Evolutionary conservation across 1,140 invertebrate genomes (phyloP).

Genomic region (Glossosoma conforme): DNA sequence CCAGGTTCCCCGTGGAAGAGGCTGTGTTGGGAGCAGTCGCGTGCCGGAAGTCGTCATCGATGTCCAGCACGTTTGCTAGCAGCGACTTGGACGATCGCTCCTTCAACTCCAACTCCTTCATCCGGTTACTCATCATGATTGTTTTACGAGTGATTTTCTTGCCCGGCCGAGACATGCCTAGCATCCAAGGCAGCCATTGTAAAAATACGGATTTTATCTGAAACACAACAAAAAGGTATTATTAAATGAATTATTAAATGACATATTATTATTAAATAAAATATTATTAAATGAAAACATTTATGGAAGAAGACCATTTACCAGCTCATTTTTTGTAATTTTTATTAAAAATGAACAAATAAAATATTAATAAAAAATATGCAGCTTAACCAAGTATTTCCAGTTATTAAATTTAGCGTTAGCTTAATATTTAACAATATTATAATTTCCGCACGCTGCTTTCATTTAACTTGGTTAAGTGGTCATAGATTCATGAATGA

Average conservation of each 20-base stretch:
- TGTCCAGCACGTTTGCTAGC: constrained; percentile 89
- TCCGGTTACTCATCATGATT: constrained; percentile 79
- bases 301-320: too few relatives aligned
- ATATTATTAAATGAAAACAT: too few relatives aligned
- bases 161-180: constrained; percentile 90
- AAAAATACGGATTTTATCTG: constrained; percentile 90
- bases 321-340: too few relatives aligned
- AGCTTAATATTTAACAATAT: too few relatives aligned
- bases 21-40: constrained; percentile 51
- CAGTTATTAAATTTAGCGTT: too few relatives aligned
- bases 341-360: too few relatives aligned
- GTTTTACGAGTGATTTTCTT: constrained; percentile 90
- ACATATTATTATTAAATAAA: neutral
- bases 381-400: too few relatives aligned
- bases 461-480: too few relatives aligned
- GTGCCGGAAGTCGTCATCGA: constrained; percentile 89
- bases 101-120: constrained; percentile 87
- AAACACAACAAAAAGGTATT: constrained; percentile 6
- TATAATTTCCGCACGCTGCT: too few relatives aligned
- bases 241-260: too few relatives aligned
- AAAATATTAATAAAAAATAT: too few relatives aligned
- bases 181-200: constrained; percentile 93
- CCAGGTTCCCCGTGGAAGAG: constrained; percentile 49
- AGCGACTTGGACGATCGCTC: constrained; percentile 90
- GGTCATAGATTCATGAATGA: too few relatives aligned